Base-by-base conservation (phyloP, 2,797 vertebrate species). In the Pangasius mekongensis region DNA sequence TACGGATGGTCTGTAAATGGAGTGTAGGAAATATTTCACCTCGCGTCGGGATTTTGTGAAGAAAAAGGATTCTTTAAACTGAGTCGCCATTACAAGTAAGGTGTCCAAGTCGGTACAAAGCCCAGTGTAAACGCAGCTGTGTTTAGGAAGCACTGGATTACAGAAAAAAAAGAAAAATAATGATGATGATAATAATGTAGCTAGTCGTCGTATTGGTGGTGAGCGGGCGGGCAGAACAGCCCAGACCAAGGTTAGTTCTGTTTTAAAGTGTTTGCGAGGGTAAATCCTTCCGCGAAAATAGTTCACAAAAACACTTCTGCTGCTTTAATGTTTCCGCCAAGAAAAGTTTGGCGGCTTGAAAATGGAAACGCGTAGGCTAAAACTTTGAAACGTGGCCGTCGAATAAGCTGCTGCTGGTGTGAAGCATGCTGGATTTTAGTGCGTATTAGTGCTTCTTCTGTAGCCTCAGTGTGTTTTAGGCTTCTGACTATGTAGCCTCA, bases 1-100 rank as follows among this genome's bases (percentile, higher is more conserved):
- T 95, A 94, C 95, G 95, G 96, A 96, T 95, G 90, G 95, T 95
- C 94, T 96, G 94, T 96, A 94, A 96, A 97, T 97, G 97, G 97
- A 97, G 95, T 95, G 94, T 93, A 93, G 92, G 95, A 94, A 92
- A 92, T 94, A 93, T 96, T 93, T 92, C 92, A 93, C 93, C 94
- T 93, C 93, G 95, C 94, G 93, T 94, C 94, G 93, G 94, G 93
- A 96, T 96, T 96, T 95, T 95, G 92, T 93, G 94, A 95, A 95
- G 93, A 92, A 89, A 91, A 94, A 89, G 93, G 93, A 92, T 93
- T 95, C 94, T 94, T 91, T 90, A 91, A 90, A 94, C 91, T 90
- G 91, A 92, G 86, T 94, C 95, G 92, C 92, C 94, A 93, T 92
- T 94, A 94, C 95, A 95, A 95, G 96, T 96, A 96, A 96, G 96